A percentile compares a stretch with the other conserved stretches of the same genome.
phyloP scores from a whole-genome alignment of 2,113 vertebrate genomes.

The Pygoscelis adeliae region DNA sequence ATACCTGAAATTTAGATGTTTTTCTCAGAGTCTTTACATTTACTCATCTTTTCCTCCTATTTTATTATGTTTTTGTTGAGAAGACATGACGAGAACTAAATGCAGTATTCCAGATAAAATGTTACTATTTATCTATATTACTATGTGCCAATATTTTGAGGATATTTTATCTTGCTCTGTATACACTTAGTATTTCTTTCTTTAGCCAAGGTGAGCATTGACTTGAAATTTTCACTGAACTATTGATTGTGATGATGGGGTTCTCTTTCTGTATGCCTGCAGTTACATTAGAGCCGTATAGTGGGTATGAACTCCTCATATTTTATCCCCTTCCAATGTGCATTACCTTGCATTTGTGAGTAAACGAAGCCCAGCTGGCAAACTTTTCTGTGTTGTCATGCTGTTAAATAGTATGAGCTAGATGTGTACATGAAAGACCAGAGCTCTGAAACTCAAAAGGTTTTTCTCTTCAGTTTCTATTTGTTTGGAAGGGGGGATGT shows the following conservation, averaged over 20 bases:
- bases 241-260: not conserved
- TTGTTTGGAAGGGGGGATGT: not conserved
- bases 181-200: not conserved
- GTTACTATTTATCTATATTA: not conserved
- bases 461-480: not conserved
- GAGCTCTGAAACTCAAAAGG: not conserved
- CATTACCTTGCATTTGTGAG: not conserved
- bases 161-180: not conserved
- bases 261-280: not conserved
- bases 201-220: not conserved
- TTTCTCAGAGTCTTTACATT: not conserved
- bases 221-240: not conserved
- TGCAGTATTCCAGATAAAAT: not conserved
- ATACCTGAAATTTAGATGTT: not conserved
- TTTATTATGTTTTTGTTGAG: not conserved
- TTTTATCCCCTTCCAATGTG: not conserved
- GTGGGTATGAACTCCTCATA: not conserved
- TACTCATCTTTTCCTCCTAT: not conserved
- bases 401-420: not conserved
- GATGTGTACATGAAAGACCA: not conserved
- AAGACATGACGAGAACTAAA: not conserved
- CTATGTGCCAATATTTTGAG: not conserved
- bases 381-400: not conserved
- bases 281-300: not conserved
- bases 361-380: not conserved